Conservation (phyloP, 2,113 vertebrate genomes). For the Alectura lathami region DNA sequence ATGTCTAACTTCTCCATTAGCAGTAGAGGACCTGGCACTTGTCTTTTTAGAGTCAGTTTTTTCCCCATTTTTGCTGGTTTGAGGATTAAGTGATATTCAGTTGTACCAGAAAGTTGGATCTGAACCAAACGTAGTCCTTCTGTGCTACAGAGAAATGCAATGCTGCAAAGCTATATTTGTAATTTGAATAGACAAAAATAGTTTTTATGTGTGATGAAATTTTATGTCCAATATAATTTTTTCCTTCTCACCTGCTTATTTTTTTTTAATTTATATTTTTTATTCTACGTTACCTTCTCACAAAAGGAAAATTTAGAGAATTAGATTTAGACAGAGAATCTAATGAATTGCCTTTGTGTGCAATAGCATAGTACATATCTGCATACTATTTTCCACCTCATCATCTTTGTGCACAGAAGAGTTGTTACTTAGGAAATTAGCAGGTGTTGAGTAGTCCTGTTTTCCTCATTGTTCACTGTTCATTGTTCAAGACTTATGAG, state of each 20-base stretch:
- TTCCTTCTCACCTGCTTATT: background rate
- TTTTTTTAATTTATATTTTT: background rate
- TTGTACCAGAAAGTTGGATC: background rate
- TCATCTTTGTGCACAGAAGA: background rate
- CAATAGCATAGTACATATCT: background rate
- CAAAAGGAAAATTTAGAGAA: background rate
- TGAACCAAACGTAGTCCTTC: background rate
- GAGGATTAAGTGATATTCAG: background rate
- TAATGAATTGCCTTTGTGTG: background rate
- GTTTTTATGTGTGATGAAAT: background rate
- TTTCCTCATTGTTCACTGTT: background rate
- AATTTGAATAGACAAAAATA: background rate
- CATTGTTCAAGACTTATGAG: background rate
- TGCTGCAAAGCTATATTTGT: background rate
- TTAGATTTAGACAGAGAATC: no score
- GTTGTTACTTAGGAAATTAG: background rate
- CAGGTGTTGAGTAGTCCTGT: rapidly evolving
- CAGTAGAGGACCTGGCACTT: background rate
- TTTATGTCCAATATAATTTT: background rate
- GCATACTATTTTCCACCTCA: background rate
- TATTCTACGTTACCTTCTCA: background rate
- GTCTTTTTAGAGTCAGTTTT: background rate
- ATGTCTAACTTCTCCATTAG: background rate
- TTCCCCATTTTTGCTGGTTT: background rate
- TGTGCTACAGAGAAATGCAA: rapidly evolving